Evolutionary conservation across 2,888 invertebrate species (phyloP).

Genomic region (Lasioglossum vierecki): DNA sequence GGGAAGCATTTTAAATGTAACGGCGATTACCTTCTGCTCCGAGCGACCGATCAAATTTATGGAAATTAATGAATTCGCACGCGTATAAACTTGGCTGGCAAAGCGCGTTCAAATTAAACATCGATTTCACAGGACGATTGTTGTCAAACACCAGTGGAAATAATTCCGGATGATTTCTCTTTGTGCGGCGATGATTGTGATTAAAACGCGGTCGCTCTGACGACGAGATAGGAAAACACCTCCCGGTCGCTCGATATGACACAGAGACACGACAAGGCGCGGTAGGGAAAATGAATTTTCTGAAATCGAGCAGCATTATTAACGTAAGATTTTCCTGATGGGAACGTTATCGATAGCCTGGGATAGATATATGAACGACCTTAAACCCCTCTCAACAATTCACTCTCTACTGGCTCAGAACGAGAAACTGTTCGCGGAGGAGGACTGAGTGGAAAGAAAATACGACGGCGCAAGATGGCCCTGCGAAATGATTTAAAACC

Average conservation of each 20-base stretch:
- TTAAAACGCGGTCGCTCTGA: not conserved
- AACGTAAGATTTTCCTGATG: conserved; percentile 34
- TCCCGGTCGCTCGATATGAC: not conserved
- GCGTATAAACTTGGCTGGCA: not conserved
- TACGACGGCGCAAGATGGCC: conserved; percentile 44
- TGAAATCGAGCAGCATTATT: conserved; percentile 31
- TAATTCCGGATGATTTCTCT: conserved; percentile 6
- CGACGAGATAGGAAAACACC: not conserved
- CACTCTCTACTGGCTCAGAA: conserved; percentile 27
- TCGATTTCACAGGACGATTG: conserved; percentile 17
- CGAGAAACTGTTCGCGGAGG: conserved; percentile 36
- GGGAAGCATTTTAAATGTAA: not conserved
- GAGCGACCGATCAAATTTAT: conserved; percentile 8
- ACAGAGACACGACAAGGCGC: not conserved
- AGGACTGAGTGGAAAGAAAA: conserved; percentile 36
- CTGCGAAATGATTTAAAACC: conserved; percentile 38
- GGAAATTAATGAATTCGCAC: conserved; percentile 29
- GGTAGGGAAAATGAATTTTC: conserved; percentile 18
- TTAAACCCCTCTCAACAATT: conserved; percentile 43
- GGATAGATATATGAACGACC: conserved; percentile 35
- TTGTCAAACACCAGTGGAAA: not conserved
- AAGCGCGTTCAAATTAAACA: conserved; percentile 21
- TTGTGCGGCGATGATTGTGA: not conserved
- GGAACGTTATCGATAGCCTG: conserved; percentile 32
- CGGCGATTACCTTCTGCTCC: not conserved